Evolutionary conservation across 2,888 invertebrate species (phyloP), one percentile per base, ranked within the genome.

Genomic region (Sphaerophoria rueppellii): DNA sequence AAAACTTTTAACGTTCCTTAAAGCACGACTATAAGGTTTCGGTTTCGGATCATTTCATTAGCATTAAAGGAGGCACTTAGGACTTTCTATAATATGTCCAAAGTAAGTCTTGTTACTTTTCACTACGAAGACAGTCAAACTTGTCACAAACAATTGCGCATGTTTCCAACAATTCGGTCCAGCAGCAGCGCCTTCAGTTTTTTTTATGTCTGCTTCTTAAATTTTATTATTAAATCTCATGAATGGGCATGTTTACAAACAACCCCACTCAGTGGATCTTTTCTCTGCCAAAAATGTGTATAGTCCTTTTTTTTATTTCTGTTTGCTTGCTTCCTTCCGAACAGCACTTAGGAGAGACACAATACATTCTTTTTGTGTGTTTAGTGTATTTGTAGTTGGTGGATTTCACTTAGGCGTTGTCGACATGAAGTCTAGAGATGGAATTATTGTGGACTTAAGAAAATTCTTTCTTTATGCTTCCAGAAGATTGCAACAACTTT

Each of bases 171-270:
- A 54, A 40, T 40, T 54, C 35, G 54, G 67, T 67, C 52, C 65
- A 67, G 24, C 24, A 24, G 24, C 24, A 24, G 65, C 52, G 50
- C 37, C 37, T 67, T 40, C 52, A 40, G 24, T 52, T 63, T 63
- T 54, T 67, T 43, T 67, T 40, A 54, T 67, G 67, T 54, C 67
- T 67, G 67, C 54, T 54, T 67, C 67, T 54, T 54, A 67, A 67
- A 67, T 54, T 67, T 67, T 54, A 67, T 54, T 67, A 54, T 67
- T 54, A 40, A 52, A 67, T 67, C 52, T 67, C 54, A 67, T 67
- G 67, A 67, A 67, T 67, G 67, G 54, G 54, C n/a, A 67, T 67
- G 67, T 67, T 67, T 67, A 67, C 67, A 67, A 67, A 67, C 67
- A 54, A 67, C 67, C 54, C 54, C 67, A 67, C 52, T 67, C 67